phyloP scores from a whole-genome alignment of 2,888 invertebrate genomes.

The Nephrotoma guestfalica region DNA sequence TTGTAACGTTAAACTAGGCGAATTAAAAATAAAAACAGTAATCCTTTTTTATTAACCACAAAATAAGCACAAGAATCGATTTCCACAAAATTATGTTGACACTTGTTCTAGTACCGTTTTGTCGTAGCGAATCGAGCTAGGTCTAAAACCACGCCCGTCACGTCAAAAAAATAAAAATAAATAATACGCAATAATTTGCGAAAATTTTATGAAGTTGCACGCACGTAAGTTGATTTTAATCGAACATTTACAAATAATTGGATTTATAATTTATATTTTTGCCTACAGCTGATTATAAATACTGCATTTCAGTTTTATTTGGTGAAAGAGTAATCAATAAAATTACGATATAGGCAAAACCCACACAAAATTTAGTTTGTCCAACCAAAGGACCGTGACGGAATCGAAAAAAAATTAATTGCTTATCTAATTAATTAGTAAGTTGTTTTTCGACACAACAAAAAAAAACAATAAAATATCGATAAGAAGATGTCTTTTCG shows the following conservation, averaged over 20 bases:
- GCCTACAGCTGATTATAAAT: background rate
- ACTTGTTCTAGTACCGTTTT: background rate
- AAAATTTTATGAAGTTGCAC: background rate
- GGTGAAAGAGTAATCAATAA: background rate
- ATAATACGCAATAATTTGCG: background rate
- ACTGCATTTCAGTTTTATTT: background rate
- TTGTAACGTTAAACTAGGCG: background rate
- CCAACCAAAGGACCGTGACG: background rate
- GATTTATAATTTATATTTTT: background rate
- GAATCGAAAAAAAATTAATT: background rate
- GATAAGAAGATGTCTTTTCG: conserved; percentile 39
- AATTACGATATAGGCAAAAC: background rate
- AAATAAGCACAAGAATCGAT: background rate
- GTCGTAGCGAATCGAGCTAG: background rate
- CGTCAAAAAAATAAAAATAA: background rate
- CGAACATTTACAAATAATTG: background rate
- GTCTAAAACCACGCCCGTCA: background rate
- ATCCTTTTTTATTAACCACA: background rate
- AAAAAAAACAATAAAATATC: background rate
- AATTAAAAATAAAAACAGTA: background rate
- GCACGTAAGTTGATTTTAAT: background rate
- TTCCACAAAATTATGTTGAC: background rate
- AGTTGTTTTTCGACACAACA: background rate
- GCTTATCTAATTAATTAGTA: background rate
- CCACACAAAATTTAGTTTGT: background rate